Percentiles rank a stretch among this genome's conserved stretches.
Evolutionary conservation across 2,888 invertebrate genomes (phyloP).

Genomic region (Diachrysia chrysitis): DNA sequence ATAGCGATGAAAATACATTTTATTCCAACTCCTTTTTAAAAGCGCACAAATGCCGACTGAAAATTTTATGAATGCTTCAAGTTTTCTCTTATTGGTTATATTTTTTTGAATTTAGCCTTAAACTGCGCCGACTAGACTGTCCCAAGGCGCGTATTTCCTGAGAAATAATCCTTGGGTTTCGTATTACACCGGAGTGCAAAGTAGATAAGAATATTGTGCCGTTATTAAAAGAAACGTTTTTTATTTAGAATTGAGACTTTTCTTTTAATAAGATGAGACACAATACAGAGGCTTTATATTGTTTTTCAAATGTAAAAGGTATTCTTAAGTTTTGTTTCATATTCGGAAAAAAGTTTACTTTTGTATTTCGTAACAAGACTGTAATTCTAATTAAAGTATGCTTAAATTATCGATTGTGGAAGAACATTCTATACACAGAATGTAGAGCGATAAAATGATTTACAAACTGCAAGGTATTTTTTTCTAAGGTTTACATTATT

Average conservation of each 20-base stretch:
- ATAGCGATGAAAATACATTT: conserved; percentile 50
- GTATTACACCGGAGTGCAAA: conserved; percentile 54
- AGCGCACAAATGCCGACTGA: conserved; percentile 48
- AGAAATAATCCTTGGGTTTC: conserved; percentile 54
- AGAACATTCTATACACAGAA: no score
- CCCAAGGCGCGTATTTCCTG: conserved; percentile 67
- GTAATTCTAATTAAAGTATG: no score
- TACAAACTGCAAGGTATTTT: no score
- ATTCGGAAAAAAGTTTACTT: no score
- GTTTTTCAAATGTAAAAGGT: conserved; percentile 24
- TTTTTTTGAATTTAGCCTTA: conserved; percentile 65
- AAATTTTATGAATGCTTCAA: conserved; percentile 57
- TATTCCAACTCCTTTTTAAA: conserved; percentile 60
- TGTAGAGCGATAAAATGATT: no score
- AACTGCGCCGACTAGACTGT: conserved; percentile 63
- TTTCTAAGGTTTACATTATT: no score
- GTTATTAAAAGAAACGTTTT: conserved; percentile 51
- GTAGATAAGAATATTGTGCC: conserved; percentile 47
- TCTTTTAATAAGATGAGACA: conserved; percentile 43
- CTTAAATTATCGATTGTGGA: no score
- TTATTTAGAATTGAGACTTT: conserved; percentile 44
- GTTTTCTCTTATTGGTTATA: conserved; percentile 55
- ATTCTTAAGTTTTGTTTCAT: conserved; percentile 8
- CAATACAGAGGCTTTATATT: conserved; percentile 29
- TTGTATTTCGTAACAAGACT: no score